These are phyloP conservation scores for Littorina saxatilis DNA, from an alignment of 1,140 invertebrate species.

Conservation along the genomic window DNA sequence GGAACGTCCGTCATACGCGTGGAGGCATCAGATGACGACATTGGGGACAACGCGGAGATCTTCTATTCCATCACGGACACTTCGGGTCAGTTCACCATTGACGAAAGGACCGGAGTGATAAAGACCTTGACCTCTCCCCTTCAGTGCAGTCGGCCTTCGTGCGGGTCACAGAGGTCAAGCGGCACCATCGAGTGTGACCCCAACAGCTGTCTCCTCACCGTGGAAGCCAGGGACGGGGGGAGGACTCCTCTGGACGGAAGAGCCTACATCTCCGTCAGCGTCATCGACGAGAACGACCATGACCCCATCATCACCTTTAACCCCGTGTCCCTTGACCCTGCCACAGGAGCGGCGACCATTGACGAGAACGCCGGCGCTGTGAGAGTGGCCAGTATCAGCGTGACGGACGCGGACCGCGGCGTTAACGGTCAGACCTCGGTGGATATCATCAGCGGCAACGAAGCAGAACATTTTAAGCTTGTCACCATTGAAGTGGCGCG, in stretches of 20 bases:
- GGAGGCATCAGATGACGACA: conserved; percentile 63
- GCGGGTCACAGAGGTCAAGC: conserved; percentile 29
- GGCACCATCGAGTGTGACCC: conserved; percentile 47
- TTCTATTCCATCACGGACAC: conserved; percentile 83
- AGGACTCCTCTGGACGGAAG: conserved; percentile 91
- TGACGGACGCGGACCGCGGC: conserved; percentile 93
- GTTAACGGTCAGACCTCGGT: conserved; percentile 91
- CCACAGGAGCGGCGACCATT: conserved; percentile 89
- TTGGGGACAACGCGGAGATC: conserved; percentile 68
- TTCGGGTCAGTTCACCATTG: conserved; percentile 65
- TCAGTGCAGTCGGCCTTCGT: conserved; percentile 51
- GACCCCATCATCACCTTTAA: conserved; percentile 93
- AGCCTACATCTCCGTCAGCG: conserved; percentile 95
- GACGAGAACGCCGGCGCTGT: conserved; percentile 94
- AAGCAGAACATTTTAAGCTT: conserved; percentile 91
- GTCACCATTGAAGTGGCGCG: conserved; percentile 79
- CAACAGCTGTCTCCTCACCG: conserved; percentile 89
- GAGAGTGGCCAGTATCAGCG: conserved; percentile 94
- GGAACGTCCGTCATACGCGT: conserved; percentile 61
- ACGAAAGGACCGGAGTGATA: conserved; percentile 66
- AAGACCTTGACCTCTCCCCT: conserved; percentile 58
- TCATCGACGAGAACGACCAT: conserved; percentile 94
- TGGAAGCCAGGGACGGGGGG: conserved; percentile 94
- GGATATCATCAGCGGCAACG: conserved; percentile 88
- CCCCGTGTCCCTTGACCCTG: conserved; percentile 82